Evolutionary conservation across 2,888 invertebrate species (phyloP), one percentile per base, ranked within the genome.

Genomic region (Drosophila diplacantha): DNA sequence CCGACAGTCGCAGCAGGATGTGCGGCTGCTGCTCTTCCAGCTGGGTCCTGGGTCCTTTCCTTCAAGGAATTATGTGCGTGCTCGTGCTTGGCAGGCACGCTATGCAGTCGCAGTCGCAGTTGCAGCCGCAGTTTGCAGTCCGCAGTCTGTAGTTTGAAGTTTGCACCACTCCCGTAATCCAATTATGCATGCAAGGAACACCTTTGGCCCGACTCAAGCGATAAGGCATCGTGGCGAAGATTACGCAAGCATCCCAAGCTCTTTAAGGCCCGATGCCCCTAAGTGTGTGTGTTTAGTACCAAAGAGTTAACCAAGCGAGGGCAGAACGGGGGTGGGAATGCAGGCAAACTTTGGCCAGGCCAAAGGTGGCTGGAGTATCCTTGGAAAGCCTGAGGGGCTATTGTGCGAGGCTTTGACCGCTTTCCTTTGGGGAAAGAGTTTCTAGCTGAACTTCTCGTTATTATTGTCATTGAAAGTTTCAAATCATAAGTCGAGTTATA

Each of bases 21-120:
- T 73, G 76, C 67, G 46, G 39, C 67, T 46, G 22, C 60, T 29
- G 35, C 58, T 37, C 18, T 38, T 29, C 18, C 37, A 11, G 31
- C 56, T 37, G 9, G 11, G 29, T 29, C 29, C 29, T 2, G 11
- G 20, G 20, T 61, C 16, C 56, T 50, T 18, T 35, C 14, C 37
- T 54, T 52, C 53, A 39, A 31, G 56, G 75, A 83, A 74, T 80
- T 79, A 83, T 79, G 73, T 81, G 83, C 83, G 77, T 79, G 79
- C 76, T 63, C 24, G 60, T 69, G 66, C 67, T 67, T 50, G 35
- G 24, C 39, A 18, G 54, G 56, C 72, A 63, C 65, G 72, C 72
- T 49, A 69, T 44, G 44, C 67, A 41, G 44, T 44, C 24, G 43
- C 41, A 62, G 32, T 38, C 1, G 37, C 54, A 29, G 41, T 32